phyloP scores from a whole-genome alignment of 2,888 invertebrate genomes.

The Scaptomyza tumidula region DNA sequence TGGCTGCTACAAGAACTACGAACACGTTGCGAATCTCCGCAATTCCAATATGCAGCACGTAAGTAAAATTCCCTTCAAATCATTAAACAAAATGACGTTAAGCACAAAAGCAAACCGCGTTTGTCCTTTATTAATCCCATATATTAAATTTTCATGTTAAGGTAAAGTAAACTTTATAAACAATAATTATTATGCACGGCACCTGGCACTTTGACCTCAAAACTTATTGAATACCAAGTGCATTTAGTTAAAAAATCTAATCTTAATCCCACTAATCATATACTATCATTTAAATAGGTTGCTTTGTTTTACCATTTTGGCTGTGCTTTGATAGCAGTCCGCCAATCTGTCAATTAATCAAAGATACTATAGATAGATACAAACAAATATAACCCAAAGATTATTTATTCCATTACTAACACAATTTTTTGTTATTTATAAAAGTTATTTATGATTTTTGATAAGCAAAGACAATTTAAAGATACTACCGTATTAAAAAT shows the following conservation, averaged over 20 bases:
- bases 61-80: constrained; percentile 49
- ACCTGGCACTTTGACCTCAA: too few species aligned
- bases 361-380: not conserved
- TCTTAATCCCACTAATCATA: not conserved
- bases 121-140: not conserved
- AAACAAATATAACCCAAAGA: not conserved
- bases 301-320: not conserved
- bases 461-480: too few species aligned
- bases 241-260: too few species aligned
- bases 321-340: not conserved
- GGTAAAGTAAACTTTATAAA: too few species aligned
- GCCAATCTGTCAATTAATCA: not conserved
- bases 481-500: too few species aligned
- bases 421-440: not conserved
- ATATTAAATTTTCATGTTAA: not conserved
- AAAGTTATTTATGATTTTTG: not conserved
- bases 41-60: constrained; percentile 83
- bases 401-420: too few species aligned
- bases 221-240: too few species aligned
- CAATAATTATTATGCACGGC: too few species aligned
- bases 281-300: too few species aligned
- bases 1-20: constrained; percentile 92
- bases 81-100: not conserved
- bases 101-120: not conserved
- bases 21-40: constrained; percentile 86